These are phyloP conservation scores for Theonella swinhoei DNA, from an alignment of 37 sponge, comb jelly and placozoan species.

Conservation along the genomic window DNA sequence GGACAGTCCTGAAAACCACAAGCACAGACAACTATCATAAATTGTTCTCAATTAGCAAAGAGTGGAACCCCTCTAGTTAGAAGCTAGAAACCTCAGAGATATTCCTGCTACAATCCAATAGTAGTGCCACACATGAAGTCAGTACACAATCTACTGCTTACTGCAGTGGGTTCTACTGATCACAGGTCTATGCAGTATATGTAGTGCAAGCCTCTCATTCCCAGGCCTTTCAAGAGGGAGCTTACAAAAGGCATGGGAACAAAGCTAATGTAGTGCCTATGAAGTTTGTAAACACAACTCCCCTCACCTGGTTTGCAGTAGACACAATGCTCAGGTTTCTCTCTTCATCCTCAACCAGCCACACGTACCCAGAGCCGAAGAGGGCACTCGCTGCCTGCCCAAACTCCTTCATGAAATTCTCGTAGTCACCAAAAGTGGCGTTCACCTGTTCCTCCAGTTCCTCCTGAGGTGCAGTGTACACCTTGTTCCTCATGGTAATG, in stretches of 20 bases:
- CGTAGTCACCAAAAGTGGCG: slow-evolving; percentile 51
- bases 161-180: too few relatives aligned
- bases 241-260: too few relatives aligned
- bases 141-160: too few relatives aligned
- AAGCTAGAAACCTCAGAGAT: too few relatives aligned
- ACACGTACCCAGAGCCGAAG: slow-evolving; percentile 90
- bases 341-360: slow-evolving; percentile 49
- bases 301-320: slow-evolving; percentile 71
- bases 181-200: too few relatives aligned
- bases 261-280: too few relatives aligned
- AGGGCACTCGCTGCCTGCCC: slow-evolving; percentile 34
- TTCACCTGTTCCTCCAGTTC: slow-evolving; percentile 45
- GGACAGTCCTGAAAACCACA: slow-evolving; percentile 74
- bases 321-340: slow-evolving; percentile 35
- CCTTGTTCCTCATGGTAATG: slow-evolving; percentile 62
- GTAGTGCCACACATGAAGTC: too few relatives aligned
- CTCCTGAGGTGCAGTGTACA: slow-evolving; percentile 25
- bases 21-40: neutral
- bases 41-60: neutral
- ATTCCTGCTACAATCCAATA: too few relatives aligned
- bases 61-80: neutral
- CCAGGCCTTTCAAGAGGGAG: too few relatives aligned
- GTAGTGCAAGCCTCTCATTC: too few relatives aligned
- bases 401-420: slow-evolving; percentile 56
- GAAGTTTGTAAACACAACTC: too few relatives aligned